phyloP scores from a whole-genome alignment of 2,888 invertebrate species.

The Neria commutata region DNA sequence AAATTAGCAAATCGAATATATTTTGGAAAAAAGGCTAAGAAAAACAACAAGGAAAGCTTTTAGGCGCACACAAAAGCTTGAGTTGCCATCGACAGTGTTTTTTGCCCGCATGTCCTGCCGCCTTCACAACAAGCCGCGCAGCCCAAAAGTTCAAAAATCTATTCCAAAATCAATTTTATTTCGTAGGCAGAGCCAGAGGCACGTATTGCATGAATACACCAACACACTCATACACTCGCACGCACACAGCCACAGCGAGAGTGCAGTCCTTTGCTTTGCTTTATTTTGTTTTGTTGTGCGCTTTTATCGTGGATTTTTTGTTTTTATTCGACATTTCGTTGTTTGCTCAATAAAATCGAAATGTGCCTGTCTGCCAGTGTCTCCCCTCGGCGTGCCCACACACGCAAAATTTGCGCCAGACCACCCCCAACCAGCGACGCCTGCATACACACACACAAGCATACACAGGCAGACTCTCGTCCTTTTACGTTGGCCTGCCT shows the following conservation, averaged over 20 bases:
- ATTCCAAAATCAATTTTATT: conserved; percentile 9
- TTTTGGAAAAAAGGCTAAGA: no score
- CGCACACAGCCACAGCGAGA: not conserved
- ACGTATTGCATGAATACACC: not conserved
- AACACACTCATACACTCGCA: conserved; percentile 1
- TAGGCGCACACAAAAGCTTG: no score
- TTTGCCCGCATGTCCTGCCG: no score
- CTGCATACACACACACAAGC: conserved; percentile 23
- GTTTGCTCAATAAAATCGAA: conserved; percentile 61
- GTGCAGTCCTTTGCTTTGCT: not conserved
- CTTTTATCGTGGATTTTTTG: conserved; percentile 50
- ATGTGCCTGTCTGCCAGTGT: conserved; percentile 28
- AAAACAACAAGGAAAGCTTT: no score
- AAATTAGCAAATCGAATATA: no score
- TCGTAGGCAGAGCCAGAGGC: not conserved
- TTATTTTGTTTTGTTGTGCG: conserved; percentile 38
- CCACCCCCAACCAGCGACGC: conserved; percentile 1
- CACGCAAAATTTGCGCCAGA: conserved; percentile 2
- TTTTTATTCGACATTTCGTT: conserved; percentile 55
- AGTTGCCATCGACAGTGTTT: no score
- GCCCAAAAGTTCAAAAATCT: no score
- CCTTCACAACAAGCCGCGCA: no score
- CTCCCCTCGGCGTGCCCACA: not conserved
- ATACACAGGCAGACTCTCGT: conserved; percentile 30
- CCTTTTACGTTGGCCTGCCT: conserved; percentile 43